Evolutionary conservation across 2,797 vertebrate genomes (phyloP), one percentile per base, ranked within the genome.

Genomic region (Chloroceryle amazona): DNA sequence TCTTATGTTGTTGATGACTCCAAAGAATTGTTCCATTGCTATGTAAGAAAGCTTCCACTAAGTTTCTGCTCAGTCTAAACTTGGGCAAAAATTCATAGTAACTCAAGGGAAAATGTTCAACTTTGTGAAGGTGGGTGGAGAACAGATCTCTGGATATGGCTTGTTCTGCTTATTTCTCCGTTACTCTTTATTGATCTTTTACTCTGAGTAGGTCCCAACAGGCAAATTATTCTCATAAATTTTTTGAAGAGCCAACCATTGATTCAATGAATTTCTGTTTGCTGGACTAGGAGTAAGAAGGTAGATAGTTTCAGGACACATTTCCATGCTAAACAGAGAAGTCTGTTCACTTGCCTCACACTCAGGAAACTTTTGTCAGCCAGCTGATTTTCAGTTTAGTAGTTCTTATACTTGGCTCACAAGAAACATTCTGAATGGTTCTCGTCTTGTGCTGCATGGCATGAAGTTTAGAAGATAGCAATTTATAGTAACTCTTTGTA

Each of bases 231-330:
- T 81, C 25, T 74, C 10, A 3, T 13, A 71, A 9, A 3, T 72
- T 67, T 78, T 71, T 67, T 66, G 18, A 81, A 81, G 11, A 63
- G 13, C 17, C 6, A 57, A 44, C 18, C 1, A 41, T 3, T 42
- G 46, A 61, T 84, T 89, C 41, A 81, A 91, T 71, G 13, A 55
- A 57, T 19, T 83, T 67, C n/a, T 63, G 11, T 52, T 13, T 37
- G 8, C 21, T 54, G 0, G 0, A 4, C 23, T 31, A n/a, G 10
- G 29, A 58, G 19, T 16, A 28, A 44, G 42, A 39, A 72, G 13
- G 44, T 49, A 66, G 25, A 19, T 58, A 5, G 20, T 44, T 73
- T 57, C 13, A 62, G 25, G 11, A 29, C 31, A 72, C 0, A 1
- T 3, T 22, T 58, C 66, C 7, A 3, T n/a, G 39, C 21, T 54